Percentiles rank a stretch among this genome's conserved stretches.
Conservation (phyloP, 2,888 invertebrate genomes). For the Drosophila parthenogenetica region DNA sequence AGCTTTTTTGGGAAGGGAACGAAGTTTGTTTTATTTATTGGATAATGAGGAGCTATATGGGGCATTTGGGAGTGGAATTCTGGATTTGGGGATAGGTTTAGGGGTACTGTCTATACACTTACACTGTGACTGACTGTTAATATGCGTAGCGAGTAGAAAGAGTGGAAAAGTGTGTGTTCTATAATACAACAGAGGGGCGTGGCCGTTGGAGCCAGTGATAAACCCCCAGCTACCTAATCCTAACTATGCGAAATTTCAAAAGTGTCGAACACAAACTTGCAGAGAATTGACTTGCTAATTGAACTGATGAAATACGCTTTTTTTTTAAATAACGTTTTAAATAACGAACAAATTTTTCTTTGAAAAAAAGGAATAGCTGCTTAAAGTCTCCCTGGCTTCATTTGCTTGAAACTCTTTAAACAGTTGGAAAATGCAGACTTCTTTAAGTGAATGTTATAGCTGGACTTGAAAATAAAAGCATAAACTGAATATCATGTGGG, state of each 20-base stretch:
- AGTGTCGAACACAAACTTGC: slow-evolving; percentile 41
- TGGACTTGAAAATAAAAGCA: too few species aligned
- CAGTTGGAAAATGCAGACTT: too few species aligned
- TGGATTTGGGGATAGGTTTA: not conserved
- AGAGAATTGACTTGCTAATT: not conserved
- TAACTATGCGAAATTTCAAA: slow-evolving; percentile 64
- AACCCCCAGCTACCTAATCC: slow-evolving; percentile 62
- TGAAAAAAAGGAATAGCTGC: too few species aligned
- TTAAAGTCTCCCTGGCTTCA: too few species aligned
- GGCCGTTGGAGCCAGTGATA: slow-evolving; percentile 42
- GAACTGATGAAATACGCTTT: too few species aligned
- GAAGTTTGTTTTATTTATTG: not conserved
- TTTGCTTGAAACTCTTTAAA: too few species aligned
- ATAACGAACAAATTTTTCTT: too few species aligned
- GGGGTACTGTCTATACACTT: slow-evolving; percentile 71
- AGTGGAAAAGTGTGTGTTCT: slow-evolving; percentile 78
- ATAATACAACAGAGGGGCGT: slow-evolving; percentile 78
- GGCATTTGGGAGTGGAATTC: not conserved
- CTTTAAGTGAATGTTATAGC: too few species aligned
- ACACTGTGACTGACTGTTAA: slow-evolving; percentile 48
- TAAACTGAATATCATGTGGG: too few species aligned
- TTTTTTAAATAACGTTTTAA: too few species aligned
- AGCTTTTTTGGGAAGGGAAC: slow-evolving; percentile 38
- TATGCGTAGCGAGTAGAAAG: slow-evolving; percentile 78
- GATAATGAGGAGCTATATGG: not conserved